Evolutionary conservation across 2,888 invertebrate genomes (phyloP).

Genomic region (Sympetrum striolatum): DNA sequence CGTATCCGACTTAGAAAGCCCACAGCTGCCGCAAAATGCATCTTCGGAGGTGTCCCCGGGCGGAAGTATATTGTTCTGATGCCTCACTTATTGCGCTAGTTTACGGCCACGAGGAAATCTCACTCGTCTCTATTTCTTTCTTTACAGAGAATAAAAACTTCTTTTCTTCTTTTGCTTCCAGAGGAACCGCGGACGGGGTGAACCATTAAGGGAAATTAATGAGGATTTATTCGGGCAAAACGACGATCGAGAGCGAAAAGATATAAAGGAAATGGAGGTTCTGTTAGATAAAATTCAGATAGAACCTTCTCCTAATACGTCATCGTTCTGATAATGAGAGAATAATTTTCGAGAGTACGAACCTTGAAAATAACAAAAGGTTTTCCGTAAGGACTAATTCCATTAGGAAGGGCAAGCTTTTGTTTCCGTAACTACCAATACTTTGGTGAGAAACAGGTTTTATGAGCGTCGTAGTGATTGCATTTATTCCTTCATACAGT

Average conservation of each 20-base stretch:
- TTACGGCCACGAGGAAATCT: neutral
- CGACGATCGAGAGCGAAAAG: neutral
- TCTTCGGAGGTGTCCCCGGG: neutral
- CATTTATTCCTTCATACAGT: too few relatives aligned
- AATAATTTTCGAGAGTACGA: too few relatives aligned
- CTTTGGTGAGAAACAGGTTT: too few relatives aligned
- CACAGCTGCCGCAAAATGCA: neutral
- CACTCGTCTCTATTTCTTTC: neutral
- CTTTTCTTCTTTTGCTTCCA: neutral
- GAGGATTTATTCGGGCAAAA: neutral
- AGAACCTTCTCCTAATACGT: too few relatives aligned
- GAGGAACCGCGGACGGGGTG: neutral
- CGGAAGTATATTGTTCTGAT: neutral
- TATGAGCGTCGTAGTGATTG: too few relatives aligned
- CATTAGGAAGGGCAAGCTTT: too few relatives aligned
- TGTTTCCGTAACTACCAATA: too few relatives aligned
- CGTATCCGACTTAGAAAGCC: neutral
- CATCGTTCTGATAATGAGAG: too few relatives aligned
- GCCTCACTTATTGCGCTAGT: neutral
- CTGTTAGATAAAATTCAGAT: too few relatives aligned
- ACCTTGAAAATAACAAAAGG: too few relatives aligned
- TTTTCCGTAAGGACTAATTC: too few relatives aligned
- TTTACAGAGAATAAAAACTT: neutral
- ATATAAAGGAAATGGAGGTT: neutral
- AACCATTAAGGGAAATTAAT: neutral